Evolutionary conservation across 2,888 invertebrate species (phyloP), one percentile per base, ranked within the genome.

Genomic region (Gymnocheta viridis): DNA sequence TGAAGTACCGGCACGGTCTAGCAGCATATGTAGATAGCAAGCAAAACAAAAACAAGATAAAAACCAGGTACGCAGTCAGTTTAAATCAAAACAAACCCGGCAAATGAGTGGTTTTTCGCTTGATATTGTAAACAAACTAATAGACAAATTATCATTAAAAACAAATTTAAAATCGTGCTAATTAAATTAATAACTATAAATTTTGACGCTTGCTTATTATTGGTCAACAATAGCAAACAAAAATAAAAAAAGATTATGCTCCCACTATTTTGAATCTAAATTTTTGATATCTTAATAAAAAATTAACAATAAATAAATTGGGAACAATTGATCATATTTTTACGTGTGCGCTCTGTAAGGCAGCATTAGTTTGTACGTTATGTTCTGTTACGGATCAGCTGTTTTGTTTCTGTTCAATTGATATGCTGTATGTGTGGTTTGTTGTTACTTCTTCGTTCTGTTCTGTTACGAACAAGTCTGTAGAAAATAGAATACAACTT

Each of bases 221-320:
- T n/a, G n/a, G n/a, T n/a, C n/a, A n/a, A n/a, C n/a, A 41, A n/a
- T n/a, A 12, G 12, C 12, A 41, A 41, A n/a, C n/a, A n/a, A n/a
- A n/a, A n/a, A n/a, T n/a, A n/a, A n/a, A n/a, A n/a, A n/a, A n/a
- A n/a, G n/a, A n/a, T n/a, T n/a, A n/a, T n/a, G n/a, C n/a, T n/a
- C n/a, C n/a, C n/a, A n/a, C n/a, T n/a, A n/a, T n/a, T n/a, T n/a
- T n/a, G n/a, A n/a, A n/a, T n/a, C n/a, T n/a, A n/a, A n/a, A n/a
- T n/a, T n/a, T n/a, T n/a, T 54, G 12, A 49, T 62, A 51, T 41
- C 73, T 73, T 27, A 38, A 49, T 72, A 32, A 58, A n/a, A 60
- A 47, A 27, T 69, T 51, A 51, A 35, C 22, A 69, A 35, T 27
- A 49, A 49, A 51, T 38, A 74, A 35, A 54, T 44, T 56, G 12